phyloP scores from a whole-genome alignment of 2,888 invertebrate species.

The Drosophila pseudotakahashii region DNA sequence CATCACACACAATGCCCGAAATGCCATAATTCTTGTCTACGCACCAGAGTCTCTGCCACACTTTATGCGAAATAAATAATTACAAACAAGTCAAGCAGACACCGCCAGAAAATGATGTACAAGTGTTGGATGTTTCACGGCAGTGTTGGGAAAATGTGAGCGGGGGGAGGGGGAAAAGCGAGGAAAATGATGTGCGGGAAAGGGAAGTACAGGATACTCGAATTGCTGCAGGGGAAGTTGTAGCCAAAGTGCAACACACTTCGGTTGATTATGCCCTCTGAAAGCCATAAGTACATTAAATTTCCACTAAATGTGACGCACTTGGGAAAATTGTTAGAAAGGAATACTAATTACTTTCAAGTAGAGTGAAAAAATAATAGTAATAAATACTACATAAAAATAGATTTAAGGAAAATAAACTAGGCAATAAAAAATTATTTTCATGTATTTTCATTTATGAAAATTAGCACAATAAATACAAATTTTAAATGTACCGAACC shows the following conservation, averaged over 20 bases:
- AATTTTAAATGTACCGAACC: too few species aligned
- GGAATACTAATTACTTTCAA: background rate
- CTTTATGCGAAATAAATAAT: conserved; percentile 74
- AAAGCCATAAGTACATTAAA: background rate
- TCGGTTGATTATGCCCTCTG: conserved; percentile 13
- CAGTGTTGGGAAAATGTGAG: background rate
- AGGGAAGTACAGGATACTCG: conserved; percentile 48
- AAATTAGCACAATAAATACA: too few species aligned
- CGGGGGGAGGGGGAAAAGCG: background rate
- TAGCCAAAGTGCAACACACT: conserved; percentile 66
- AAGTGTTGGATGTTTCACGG: conserved; percentile 27
- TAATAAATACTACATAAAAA: background rate
- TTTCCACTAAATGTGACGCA: background rate
- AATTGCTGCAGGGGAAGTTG: conserved; percentile 50
- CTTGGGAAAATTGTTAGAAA: background rate
- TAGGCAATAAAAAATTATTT: too few species aligned
- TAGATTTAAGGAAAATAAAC: too few species aligned
- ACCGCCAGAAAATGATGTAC: conserved; percentile 30
- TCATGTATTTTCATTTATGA: too few species aligned
- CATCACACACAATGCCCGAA: conserved; percentile 54
- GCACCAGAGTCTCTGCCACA: conserved; percentile 72
- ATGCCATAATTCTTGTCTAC: conserved; percentile 73
- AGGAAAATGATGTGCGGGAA: background rate
- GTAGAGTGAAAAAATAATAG: background rate
- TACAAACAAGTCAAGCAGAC: conserved; percentile 75